phyloP scores from a whole-genome alignment of 2,113 vertebrate species.

The Emydocephalus ijimae region DNA sequence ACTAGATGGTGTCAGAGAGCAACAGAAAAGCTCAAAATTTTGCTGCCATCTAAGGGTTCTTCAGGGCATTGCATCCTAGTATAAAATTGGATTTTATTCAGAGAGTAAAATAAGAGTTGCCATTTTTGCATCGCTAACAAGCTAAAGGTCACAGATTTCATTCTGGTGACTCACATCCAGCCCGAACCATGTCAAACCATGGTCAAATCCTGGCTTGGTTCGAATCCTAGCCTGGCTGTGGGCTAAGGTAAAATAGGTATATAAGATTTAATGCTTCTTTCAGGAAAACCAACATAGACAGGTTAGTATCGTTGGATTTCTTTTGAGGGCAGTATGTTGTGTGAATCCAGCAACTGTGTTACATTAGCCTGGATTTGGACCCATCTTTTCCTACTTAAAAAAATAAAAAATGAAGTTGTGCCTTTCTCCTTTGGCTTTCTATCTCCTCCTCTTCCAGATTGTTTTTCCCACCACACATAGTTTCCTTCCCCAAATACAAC shows the following conservation, averaged over 20 bases:
- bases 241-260: neutral
- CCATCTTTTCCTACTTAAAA: neutral
- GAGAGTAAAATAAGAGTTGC: neutral
- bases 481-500: neutral
- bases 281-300: neutral
- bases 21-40: neutral
- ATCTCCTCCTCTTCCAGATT: neutral
- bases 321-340: neutral
- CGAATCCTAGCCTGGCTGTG: neutral
- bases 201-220: neutral
- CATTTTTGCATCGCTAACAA: neutral
- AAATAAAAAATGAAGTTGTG: neutral
- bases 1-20: neutral
- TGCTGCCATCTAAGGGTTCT: neutral
- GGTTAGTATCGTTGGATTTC: neutral
- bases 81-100: neutral
- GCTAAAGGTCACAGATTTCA: neutral
- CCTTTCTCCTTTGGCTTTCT: neutral
- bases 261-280: neutral
- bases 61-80: neutral
- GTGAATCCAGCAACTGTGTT: neutral
- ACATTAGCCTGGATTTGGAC: neutral
- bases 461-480: accelerated
- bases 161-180: neutral
- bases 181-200: neutral